Base-by-base conservation (phyloP, 2,888 invertebrate species). In the Pemphredon lugubris region DNA sequence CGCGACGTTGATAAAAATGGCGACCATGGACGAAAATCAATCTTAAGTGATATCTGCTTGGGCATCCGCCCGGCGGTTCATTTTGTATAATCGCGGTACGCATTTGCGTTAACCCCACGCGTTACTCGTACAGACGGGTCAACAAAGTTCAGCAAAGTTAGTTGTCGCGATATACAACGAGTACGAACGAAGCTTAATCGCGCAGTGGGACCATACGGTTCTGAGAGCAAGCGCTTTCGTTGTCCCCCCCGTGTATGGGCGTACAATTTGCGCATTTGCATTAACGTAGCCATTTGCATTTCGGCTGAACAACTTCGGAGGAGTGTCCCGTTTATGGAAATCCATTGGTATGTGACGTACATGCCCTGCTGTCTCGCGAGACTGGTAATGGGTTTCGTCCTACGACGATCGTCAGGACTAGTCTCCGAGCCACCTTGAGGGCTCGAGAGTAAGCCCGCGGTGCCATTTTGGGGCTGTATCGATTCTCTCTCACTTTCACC, bases 221-320 rank as follows among this genome's bases (percentile, higher is more conserved):
- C 50, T 26, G 26, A 21, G 44, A 34, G 23, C 32, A 32, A 34
- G 2, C 3, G 30, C 26, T 30, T 34, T 23, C 45, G 54, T 13
- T 50, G 30, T 60, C 18, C 23, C 14, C n/a, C 18, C 11, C 0
- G 23, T 34, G 34, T 34, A 45, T 45, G 26, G 39, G 23, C 45
- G 47, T 37, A 21, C 14, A 13, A 65, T 65, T 58, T 47, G 57
- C 64, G 47, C 75, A 74, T 79, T 77, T 74, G 72, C 79, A 82
- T 83, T 70, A 64, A 73, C 72, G 63, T 67, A 67, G 57, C 73
- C 50, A 81, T 82, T 83, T 81, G 80, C 79, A 82, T 83, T 72
- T 66, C 58, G 61, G 51, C 53, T 48, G 67, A 73, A 75, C 73
- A 78, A 74, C 71, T 55, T 47, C 45, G 21, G 20, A 45, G 58